Base-by-base conservation (phyloP, 2,888 invertebrate species). In the Hirtodrosophila histrioides region DNA sequence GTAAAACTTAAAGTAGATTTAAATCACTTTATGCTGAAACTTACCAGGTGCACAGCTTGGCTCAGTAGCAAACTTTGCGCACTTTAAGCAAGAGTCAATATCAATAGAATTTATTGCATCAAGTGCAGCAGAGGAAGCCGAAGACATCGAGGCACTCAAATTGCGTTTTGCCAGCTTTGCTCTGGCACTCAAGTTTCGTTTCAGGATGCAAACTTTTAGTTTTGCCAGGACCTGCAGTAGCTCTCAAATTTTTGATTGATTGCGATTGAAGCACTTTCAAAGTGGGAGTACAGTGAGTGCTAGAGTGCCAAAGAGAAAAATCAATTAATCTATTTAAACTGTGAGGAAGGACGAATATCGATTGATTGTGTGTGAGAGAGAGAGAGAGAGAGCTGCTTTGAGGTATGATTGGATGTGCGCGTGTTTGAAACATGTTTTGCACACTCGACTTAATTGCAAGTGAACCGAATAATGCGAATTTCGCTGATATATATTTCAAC, bases 171-270 rank as follows among this genome's bases (percentile, higher is more conserved):
- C 8, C 12, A 31, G 37, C 45, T 44, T 45, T 71, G 7, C 45
- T 44, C 41, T 71, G 7, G 31, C 31, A 31, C 31, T 31, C 31
- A 8, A 31, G 31, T 8, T 27, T 55, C 49, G 17, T 49, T 31
- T 43, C 45, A 64, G 45, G 35, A 54, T 37, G 60, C 41, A 61
- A 73, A 61, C 56, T 82, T 73, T 76, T 60, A 46, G 70, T 60
- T 17, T 17, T 70, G 64, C 48, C 51, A 39, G 55, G 11, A 33
- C 50, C 43, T 35, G 49, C 4, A 48, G 33, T 45, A 56, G 67
- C 41, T 57, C 43, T 66, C 40, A 41, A 60, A 70, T 60, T 63
- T 67, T 49, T 65, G 69, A 84, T 85, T 81, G 78, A 85, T 74
- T 69, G 82, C 64, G 50, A 67, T 60, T 69, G 66, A 62, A 55